Evolutionary conservation across 2,797 vertebrate species (phyloP).

Genomic region (Chelon labrosus): DNA sequence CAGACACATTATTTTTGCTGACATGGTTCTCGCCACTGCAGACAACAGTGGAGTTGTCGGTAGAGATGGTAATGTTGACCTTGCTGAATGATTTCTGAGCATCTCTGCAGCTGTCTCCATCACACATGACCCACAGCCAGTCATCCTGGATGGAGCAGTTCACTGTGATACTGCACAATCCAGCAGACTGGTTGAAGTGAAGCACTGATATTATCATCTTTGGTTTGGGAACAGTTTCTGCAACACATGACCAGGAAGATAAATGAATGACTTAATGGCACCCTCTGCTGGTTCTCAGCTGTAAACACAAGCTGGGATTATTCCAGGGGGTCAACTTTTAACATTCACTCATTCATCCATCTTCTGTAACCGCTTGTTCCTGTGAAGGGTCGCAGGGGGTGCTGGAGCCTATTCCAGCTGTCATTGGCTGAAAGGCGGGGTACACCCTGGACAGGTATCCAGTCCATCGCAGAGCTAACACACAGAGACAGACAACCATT

Average conservation of each 20-base stretch:
- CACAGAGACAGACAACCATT: too few relatives aligned
- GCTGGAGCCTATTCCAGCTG: too few relatives aligned
- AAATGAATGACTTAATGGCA: not conserved
- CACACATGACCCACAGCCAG: slow-evolving; percentile 44
- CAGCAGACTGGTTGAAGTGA: slow-evolving; percentile 32
- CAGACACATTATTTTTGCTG: slow-evolving; percentile 32
- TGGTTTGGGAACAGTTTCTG: slow-evolving; percentile 57
- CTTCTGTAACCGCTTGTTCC: too few relatives aligned
- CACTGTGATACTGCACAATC: slow-evolving; percentile 47
- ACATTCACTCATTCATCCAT: too few relatives aligned
- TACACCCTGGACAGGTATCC: too few relatives aligned
- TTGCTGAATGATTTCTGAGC: rapidly evolving
- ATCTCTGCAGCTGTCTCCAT: rapidly evolving
- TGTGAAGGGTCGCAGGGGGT: too few relatives aligned
- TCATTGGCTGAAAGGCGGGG: too few relatives aligned
- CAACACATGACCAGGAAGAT: not conserved
- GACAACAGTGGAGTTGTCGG: not conserved
- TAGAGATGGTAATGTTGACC: slow-evolving; percentile 50
- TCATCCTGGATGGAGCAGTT: slow-evolving; percentile 64
- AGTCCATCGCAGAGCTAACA: too few relatives aligned
- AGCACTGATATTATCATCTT: not conserved
- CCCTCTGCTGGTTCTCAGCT: too few relatives aligned
- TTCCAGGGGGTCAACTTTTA: too few relatives aligned
- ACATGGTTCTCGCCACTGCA: slow-evolving; percentile 64
- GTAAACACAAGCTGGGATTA: too few relatives aligned